Conservation (phyloP, 2,888 invertebrate genomes). For the Nephrotoma appendiculata region DNA sequence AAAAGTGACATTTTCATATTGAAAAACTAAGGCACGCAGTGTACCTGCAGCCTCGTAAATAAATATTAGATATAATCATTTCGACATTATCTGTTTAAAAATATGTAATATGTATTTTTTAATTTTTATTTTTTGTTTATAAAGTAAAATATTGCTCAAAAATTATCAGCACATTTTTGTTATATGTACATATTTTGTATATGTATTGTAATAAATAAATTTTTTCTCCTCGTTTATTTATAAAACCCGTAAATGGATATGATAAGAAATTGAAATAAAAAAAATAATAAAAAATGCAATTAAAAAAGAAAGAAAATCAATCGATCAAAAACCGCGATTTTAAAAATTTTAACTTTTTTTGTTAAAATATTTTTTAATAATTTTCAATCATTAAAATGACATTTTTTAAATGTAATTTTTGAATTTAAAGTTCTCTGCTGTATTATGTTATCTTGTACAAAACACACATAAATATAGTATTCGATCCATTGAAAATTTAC, state of each 20-base stretch:
- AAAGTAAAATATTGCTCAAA: background rate
- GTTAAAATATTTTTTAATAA: background rate
- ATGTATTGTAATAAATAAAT: background rate
- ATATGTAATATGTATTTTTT: background rate
- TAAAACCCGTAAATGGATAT: background rate
- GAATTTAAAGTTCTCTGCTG: background rate
- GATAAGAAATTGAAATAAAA: background rate
- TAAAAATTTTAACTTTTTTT: background rate
- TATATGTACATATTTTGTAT: background rate
- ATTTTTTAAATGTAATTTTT: background rate
- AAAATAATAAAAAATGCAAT: background rate
- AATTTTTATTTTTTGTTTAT: background rate
- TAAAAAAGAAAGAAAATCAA: background rate
- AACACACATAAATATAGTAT: background rate
- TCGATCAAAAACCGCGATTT: background rate
- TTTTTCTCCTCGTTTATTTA: background rate
- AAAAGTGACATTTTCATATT: background rate
- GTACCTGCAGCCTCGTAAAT: background rate
- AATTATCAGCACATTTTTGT: background rate
- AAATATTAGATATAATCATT: too few relatives aligned
- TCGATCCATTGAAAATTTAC: background rate
- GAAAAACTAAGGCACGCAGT: background rate
- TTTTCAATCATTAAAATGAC: background rate
- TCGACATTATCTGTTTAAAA: too few relatives aligned
- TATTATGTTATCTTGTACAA: background rate